Evolutionary conservation across 92 coral and sea anemone genomes (phyloP), one percentile per base, ranked within the genome.

Genomic region (Scolanthus callimorphus): DNA sequence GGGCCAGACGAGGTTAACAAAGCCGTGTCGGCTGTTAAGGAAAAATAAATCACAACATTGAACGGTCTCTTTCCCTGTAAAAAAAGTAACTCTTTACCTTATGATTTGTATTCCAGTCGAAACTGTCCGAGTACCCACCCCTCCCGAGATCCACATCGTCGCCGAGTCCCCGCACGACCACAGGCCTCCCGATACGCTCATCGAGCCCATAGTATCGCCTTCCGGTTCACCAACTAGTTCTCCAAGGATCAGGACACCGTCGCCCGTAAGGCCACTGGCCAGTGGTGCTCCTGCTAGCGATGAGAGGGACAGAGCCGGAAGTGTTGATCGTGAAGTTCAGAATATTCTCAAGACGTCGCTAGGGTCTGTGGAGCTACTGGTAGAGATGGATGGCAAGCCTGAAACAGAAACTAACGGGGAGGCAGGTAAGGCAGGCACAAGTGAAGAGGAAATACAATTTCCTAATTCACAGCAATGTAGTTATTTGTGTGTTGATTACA

Each of bases 291-390:
- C 20, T 4, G 31, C n/a, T 9, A 38, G 41, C 27, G 38, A 38
- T 9, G 52, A 46, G 52, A 9, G 23, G 52, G 52, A 9, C 19
- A 19, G 17, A 4, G 52, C 8, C 8, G 4, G 23, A 29, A 57
- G 27, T 12, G 56, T 31, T 10, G 92, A 85, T 39, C 51, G 20
- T 24, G 91, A 85, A 54, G 87, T 81, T 2, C 78, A 60, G 31
- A 73, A 80, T 39, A 81, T 81, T 21, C 62, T 81, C 37, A 60
- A 74, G 20, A 53, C 62, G 50, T 49, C 80, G 23, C 57, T 55
- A 2, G 67, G 60, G 20, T 21, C 83, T 46, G 85, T 87, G 17
- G 86, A 87, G 55, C 85, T 87, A 26, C 77, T 58, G 57, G 78
- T 82, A 11, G 80, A 87, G 30, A 64, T 72, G 66, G 81, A 82